These are phyloP conservation scores for Etheostoma spectabile DNA, from an alignment of 2,113 vertebrate genomes.

Conservation along the genomic window DNA sequence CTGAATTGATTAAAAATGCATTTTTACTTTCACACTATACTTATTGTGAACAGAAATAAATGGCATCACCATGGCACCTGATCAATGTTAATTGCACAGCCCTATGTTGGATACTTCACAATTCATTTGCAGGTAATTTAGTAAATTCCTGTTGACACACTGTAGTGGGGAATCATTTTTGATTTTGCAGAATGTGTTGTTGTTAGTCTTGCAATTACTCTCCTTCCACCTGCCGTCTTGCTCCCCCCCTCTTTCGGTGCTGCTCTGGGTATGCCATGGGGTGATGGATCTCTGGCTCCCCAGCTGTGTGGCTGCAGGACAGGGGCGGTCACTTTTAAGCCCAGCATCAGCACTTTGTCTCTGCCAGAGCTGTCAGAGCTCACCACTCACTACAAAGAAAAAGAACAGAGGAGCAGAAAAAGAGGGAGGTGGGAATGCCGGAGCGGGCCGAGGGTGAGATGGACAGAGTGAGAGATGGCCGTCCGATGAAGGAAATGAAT, in stretches of 20 bases:
- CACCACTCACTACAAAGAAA: constrained; percentile 63
- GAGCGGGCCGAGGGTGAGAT: constrained; percentile 65
- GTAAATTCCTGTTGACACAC: constrained; percentile 4
- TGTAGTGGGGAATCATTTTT: constrained; percentile 14
- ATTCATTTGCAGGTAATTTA: not conserved
- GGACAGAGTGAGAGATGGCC: constrained; percentile 76
- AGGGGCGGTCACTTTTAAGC: constrained; percentile 83
- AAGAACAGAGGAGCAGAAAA: constrained; percentile 64
- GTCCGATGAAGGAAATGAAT: constrained; percentile 79
- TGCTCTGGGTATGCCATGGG: constrained; percentile 55
- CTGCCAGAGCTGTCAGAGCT: constrained; percentile 81
- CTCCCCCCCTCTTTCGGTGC: constrained; percentile 12
- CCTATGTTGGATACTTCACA: not conserved
- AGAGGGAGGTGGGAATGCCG: constrained; percentile 58
- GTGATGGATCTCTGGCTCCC: constrained; percentile 81
- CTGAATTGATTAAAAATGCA: constrained; percentile 12
- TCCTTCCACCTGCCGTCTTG: constrained; percentile 33
- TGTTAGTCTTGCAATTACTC: constrained; percentile 51
- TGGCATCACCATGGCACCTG: not conserved
- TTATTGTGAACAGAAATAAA: constrained; percentile 17
- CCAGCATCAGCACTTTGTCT: constrained; percentile 83
- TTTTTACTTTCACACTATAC: not conserved
- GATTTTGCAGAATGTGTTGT: constrained; percentile 51
- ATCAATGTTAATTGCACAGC: constrained; percentile 16
- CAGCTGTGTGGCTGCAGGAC: constrained; percentile 80